Evolutionary conservation across 2,797 vertebrate species (phyloP), one percentile per base, ranked within the genome.

Genomic region (Cossypha polioptera): DNA sequence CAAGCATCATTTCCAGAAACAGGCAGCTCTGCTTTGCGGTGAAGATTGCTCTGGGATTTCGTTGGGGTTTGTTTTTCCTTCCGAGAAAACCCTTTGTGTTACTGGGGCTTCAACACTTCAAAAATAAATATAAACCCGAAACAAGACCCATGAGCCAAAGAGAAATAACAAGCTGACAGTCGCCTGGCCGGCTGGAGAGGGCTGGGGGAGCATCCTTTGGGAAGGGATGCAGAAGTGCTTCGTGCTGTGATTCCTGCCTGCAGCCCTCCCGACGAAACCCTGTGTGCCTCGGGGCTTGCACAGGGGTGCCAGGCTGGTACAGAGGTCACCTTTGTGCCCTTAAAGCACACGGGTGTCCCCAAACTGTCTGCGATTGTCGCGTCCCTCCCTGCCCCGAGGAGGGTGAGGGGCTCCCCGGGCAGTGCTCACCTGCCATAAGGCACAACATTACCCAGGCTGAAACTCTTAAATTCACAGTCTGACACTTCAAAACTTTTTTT

Each of bases 31-130:
- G 12, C 43, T 68, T 35, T 19, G 24, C 33, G 1, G 25, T 24
- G 86, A 58, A 16, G 83, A 55, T 66, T 54, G 83, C 73, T 82
- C 73, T 72, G 92, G 51, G 90, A 90, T 95, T 96, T 94, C 86
- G 66, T 81, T 92, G 66, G 26, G 51, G 40, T 68, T 95, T 95
- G 35, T 54, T 91, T 87, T 87, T 74, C 85, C 89, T 87, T 89
- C 61, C 2, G 81, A 71, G 54, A 62, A 94, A 95, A 62, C 31
- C n/a, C 53, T 63, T 74, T 18, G 5, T 40, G 78, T 85, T 93
- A 48, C 88, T 5, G 85, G 40, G 74, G 18, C 31, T 61, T 90
- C 95, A 48, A 57, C 57, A 13, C 28, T 93, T 89, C 31, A 68
- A n/a, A 93, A 93, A 74, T 53, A 84, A 87, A 85, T 48, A 67